A percentile compares a stretch with the other conserved stretches of the same genome.
These are phyloP conservation scores for Trimorus sp. DNA, from an alignment of 2,888 invertebrate genomes.

Conservation along the genomic window DNA sequence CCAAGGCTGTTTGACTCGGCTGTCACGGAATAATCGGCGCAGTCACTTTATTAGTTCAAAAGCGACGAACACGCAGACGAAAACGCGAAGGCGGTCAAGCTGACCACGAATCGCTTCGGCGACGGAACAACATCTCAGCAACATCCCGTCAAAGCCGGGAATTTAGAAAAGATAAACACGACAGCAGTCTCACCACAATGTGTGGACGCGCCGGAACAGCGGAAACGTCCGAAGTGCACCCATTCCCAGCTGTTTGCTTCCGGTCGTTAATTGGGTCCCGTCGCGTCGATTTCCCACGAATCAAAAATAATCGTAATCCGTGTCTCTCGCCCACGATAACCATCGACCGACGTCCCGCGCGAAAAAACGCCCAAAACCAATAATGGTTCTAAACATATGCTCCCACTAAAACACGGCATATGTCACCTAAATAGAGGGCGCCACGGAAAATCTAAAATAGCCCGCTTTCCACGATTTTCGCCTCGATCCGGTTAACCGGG, in stretches of 20 bases:
- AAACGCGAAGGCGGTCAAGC: constrained; percentile 69
- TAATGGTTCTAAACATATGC: no score
- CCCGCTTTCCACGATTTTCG: no score
- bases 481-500: no score
- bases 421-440: no score
- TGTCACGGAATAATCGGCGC: constrained; percentile 78
- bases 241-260: constrained; percentile 44
- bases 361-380: no score
- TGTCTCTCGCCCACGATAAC: neutral
- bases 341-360: no score
- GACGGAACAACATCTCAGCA: constrained; percentile 58
- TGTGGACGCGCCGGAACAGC: constrained; percentile 75
- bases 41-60: constrained; percentile 78
- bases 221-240: constrained; percentile 65
- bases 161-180: constrained; percentile 61
- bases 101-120: constrained; percentile 77
- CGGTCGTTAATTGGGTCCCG: constrained; percentile 45
- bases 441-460: no score
- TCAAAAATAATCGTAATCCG: constrained; percentile 43
- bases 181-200: constrained; percentile 71
- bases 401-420: no score
- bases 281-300: constrained; percentile 52
- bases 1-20: constrained; percentile 76
- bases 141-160: constrained; percentile 73
- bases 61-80: constrained; percentile 45